Conservation (phyloP, 1,140 invertebrate genomes). For the Anoplolepis gracilipes region DNA sequence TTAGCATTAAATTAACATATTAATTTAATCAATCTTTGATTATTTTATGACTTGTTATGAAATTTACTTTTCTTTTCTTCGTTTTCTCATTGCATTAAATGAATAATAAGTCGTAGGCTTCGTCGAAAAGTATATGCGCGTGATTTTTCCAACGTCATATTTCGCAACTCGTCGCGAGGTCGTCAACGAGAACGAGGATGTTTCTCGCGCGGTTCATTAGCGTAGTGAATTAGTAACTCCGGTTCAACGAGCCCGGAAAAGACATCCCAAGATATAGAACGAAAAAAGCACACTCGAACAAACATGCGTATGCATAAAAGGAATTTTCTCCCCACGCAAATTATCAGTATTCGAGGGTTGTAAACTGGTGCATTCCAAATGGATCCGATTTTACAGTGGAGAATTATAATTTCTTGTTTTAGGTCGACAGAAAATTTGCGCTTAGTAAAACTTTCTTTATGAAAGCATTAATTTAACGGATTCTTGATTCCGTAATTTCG, state of each 20-base stretch:
- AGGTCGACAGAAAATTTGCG: neutral
- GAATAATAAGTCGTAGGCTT: neutral
- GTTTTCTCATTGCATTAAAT: neutral
- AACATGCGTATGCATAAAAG: neutral
- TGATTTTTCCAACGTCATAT: neutral
- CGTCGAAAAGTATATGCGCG: neutral
- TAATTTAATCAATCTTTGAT: neutral
- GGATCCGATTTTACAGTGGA: neutral
- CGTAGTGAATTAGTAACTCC: constrained; percentile 40
- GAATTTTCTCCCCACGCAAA: neutral
- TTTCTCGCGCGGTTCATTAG: constrained; percentile 39
- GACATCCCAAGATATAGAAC: neutral
- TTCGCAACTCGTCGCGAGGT: neutral
- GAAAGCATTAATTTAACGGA: neutral
- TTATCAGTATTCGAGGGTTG: constrained; percentile 20
- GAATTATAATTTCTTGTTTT: neutral
- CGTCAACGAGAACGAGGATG: constrained; percentile 15
- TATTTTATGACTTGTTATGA: neutral
- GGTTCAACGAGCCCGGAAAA: constrained; percentile 25
- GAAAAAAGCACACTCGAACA: neutral
- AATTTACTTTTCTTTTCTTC: neutral
- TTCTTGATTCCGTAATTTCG: neutral
- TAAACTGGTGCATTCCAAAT: constrained; percentile 1
- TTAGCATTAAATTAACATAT: neutral
- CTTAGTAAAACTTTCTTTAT: neutral